These are phyloP conservation scores for Listronotus oregonensis DNA, from an alignment of 1,140 invertebrate genomes.

Conservation along the genomic window DNA sequence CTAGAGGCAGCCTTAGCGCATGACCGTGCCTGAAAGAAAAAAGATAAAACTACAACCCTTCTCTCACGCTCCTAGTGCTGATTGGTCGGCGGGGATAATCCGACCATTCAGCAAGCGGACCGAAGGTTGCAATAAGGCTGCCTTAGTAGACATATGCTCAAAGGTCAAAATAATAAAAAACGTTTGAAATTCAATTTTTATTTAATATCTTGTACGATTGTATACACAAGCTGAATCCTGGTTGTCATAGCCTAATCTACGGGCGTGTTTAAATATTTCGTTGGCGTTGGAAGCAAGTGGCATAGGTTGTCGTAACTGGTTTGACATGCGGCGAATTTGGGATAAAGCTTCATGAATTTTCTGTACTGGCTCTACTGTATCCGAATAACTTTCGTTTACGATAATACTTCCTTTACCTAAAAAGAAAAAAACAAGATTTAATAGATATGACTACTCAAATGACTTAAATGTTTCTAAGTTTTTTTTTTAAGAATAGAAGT, in stretches of 20 bases:
- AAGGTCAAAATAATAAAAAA: too few species aligned
- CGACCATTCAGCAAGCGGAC: too few species aligned
- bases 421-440: conserved; percentile 2
- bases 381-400: conserved; percentile 78
- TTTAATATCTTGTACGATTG: conserved; percentile 70
- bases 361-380: conserved; percentile 76
- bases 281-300: conserved; percentile 89
- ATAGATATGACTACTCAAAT: background rate
- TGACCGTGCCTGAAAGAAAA: too few species aligned
- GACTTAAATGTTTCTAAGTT: too few species aligned
- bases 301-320: conserved; percentile 86
- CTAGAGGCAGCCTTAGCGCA: too few species aligned
- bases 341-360: conserved; percentile 95
- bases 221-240: conserved; percentile 93
- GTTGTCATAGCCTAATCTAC: conserved; percentile 89
- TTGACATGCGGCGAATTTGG: conserved; percentile 82
- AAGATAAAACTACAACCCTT: too few species aligned
- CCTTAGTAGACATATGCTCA: too few species aligned
- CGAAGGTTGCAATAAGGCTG: too few species aligned
- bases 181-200: background rate
- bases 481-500: background rate
- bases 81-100: too few species aligned
- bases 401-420: conserved; percentile 79
- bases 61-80: too few species aligned
- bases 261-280: conserved; percentile 94